A percentile compares a stretch with the other conserved stretches of the same genome.
Evolutionary conservation across 2,888 invertebrate genomes (phyloP).

Genomic region (Orthosia gothica): DNA sequence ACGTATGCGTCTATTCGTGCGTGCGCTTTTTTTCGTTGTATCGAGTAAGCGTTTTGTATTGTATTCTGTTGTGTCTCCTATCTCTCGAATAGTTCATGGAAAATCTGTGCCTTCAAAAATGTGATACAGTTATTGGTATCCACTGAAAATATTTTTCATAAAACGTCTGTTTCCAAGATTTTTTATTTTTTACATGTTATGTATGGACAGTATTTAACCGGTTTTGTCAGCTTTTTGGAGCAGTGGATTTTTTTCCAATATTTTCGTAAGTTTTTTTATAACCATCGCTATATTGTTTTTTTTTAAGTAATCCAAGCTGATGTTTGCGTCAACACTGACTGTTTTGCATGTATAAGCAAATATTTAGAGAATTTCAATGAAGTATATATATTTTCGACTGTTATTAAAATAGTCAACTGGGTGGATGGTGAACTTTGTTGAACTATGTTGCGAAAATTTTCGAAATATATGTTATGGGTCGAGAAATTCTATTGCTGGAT

Average conservation of each 20-base stretch:
- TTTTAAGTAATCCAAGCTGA: not conserved
- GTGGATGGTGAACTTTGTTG: not conserved
- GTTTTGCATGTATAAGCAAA: not conserved
- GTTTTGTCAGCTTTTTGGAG: not conserved
- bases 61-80: not conserved
- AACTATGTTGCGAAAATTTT: not conserved
- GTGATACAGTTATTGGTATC: not conserved
- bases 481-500: not conserved
- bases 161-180: slow-evolving; percentile 2
- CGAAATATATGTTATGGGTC: not conserved
- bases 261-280: not conserved
- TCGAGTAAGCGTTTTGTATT: not conserved
- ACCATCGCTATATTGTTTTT: not conserved
- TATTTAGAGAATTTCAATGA: not conserved
- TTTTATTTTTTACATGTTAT: slow-evolving; percentile 9
- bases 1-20: not conserved
- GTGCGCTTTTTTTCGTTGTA: not conserved
- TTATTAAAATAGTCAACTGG: not conserved
- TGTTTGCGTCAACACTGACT: not conserved
- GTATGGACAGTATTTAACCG: slow-evolving; percentile 3
- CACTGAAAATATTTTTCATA: slow-evolving; percentile 24
- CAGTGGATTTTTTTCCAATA: not conserved
- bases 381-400: no score
- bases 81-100: not conserved
- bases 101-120: slow-evolving; percentile 13